Evolutionary conservation across 2,797 vertebrate species (phyloP), one percentile per base, ranked within the genome.

Genomic region (Tinamus major): DNA sequence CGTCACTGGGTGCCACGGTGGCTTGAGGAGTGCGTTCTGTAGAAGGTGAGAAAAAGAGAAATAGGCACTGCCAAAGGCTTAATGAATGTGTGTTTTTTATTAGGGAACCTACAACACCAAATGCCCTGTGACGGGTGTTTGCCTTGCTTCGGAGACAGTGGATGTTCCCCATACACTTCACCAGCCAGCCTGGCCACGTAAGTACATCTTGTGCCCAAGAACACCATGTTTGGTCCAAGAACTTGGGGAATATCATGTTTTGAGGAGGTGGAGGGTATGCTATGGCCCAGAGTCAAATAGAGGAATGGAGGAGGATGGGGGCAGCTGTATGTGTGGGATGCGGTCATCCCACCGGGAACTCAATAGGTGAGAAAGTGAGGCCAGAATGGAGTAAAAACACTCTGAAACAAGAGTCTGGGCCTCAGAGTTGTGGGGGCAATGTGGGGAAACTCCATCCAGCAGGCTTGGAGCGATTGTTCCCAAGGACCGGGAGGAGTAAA

Each of bases 181-280:
- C 31, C 39, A 15, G 2, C 27, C 46, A 33, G 24, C 21, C 55
- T 20, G 3, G 1, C 51, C 31, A 7, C 1, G 11, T 8, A 35
- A 9, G 29, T 20, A 39, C 48, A 23, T 6, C 63, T 44, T 46
- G 49, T 10, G 41, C 2, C 12, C 4, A 9, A 69, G 46, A 23
- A 29, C 29, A 87, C 23, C 4, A 11, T 4, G 9, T 31, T 67
- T 29, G 11, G 26, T 33, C 29, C 0, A 0, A 13, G 29, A 44
- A 4, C 37, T 0, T 1, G 1, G 18, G 7, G 0, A 2, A 27
- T 26, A 33, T 16, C 8, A 14, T 9, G 6, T 29, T 6, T 6
- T 13, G 63, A 20, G 35, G 41, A 55, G 53, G 24, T 8, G 33
- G 33, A 58, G 46, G 20, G 46, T 74, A 23, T 59, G 72, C 46